Base-by-base conservation (phyloP, 2,888 invertebrate species). In the Cheilosia soror region DNA sequence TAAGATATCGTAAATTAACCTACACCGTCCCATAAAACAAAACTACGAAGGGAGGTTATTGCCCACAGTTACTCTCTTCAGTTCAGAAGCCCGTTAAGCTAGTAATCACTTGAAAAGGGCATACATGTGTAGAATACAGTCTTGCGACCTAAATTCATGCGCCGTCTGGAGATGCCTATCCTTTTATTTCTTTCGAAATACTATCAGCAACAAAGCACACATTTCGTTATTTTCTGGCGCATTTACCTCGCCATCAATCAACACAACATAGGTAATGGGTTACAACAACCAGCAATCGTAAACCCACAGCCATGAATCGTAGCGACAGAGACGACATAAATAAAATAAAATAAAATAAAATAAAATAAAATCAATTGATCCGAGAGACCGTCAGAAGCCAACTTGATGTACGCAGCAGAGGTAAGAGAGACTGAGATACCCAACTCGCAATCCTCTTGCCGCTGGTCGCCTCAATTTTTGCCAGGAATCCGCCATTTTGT, bases 361-460 rank as follows among this genome's bases (percentile, higher is more conserved):
- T 20, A 77, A 58, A 49, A 47, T 9, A 11, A 57, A 66, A 47
- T 27, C 44, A 42, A 60, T 53, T 53, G 20, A 62, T 62, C 27
- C 33, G 40, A 51, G 9, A 58, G 72, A 60, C 65, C 58, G 5
- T 27, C 40, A 75, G 51, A 57, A 80, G 66, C 29, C 72, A 55
- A 37, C 2, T 42, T 47, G 20, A 47, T 15, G 40, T 51, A 62
- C 69, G 42, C 71, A 78, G 27, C n/a, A n/a, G n/a, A n/a, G n/a
- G n/a, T n/a, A n/a, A n/a, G n/a, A n/a, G n/a, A n/a, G n/a, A n/a
- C n/a, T n/a, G n/a, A n/a, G n/a, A n/a, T n/a, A n/a, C n/a, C n/a
- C n/a, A n/a, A n/a, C n/a, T n/a, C n/a, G n/a, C n/a, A n/a, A n/a
- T n/a, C n/a, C n/a, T n/a, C n/a, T n/a, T n/a, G n/a, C n/a, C n/a